Percentiles rank a stretch among this genome's conserved stretches.
These are phyloP conservation scores for Synanthedon tipuliformis DNA, from an alignment of 2,888 invertebrate species.

Conservation along the genomic window DNA sequence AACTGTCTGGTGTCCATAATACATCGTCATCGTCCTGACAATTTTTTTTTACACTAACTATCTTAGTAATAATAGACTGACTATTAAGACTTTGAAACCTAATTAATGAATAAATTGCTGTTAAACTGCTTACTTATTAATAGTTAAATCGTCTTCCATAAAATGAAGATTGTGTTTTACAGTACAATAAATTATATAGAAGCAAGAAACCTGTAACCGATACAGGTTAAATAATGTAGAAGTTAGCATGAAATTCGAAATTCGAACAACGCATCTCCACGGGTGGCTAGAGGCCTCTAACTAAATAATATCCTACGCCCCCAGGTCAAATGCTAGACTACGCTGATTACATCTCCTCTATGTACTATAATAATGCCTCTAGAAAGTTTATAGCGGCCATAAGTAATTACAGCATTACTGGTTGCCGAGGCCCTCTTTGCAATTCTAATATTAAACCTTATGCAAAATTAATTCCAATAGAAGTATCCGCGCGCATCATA, in stretches of 20 bases:
- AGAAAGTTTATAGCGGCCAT: constrained; percentile 19
- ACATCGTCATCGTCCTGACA: no score
- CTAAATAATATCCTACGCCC: constrained; percentile 18
- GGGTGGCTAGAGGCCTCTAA: constrained; percentile 15
- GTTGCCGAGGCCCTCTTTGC: constrained; percentile 10
- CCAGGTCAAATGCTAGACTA: constrained; percentile 41
- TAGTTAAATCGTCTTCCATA: no score
- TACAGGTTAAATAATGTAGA: no score
- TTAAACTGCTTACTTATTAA: no score
- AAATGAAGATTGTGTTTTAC: no score
- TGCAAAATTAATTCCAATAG: neutral
- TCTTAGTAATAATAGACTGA: no score
- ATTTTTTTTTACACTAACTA: no score
- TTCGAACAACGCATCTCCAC: neutral
- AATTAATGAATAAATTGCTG: no score
- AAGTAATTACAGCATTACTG: constrained; percentile 39
- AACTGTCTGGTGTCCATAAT: no score
- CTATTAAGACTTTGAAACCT: no score
- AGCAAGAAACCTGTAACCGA: no score
- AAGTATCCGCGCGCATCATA: neutral
- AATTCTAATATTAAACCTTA: neutral
- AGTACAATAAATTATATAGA: no score
- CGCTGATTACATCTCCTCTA: constrained; percentile 35
- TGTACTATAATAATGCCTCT: neutral
- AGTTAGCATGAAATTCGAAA: neutral